These are phyloP conservation scores for Coracopsis vasa DNA, from an alignment of 2,113 vertebrate genomes.

Conservation along the genomic window DNA sequence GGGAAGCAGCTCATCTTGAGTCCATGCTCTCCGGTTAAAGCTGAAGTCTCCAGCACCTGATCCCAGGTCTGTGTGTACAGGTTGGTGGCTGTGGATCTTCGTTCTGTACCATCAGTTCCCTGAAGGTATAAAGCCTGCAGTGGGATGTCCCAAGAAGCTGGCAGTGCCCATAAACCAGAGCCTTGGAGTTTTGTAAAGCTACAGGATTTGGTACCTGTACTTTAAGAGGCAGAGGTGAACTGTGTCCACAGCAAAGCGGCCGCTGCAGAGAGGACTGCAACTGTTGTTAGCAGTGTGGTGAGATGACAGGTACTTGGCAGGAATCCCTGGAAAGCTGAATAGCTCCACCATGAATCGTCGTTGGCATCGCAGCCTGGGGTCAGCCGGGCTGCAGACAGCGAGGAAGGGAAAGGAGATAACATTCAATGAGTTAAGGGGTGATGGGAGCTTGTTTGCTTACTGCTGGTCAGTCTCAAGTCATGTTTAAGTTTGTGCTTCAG, in stretches of 20 bases:
- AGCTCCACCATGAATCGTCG: neutral
- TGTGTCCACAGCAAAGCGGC: neutral
- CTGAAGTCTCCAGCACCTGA: neutral
- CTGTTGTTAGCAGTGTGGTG: neutral
- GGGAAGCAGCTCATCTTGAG: neutral
- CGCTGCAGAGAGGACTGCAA: neutral
- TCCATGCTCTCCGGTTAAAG: neutral
- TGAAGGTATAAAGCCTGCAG: neutral
- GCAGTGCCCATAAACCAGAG: neutral
- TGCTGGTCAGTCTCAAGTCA: neutral
- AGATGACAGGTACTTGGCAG: neutral
- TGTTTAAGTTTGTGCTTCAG: too few species aligned
- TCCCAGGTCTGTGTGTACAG: accelerated
- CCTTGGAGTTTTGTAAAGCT: neutral
- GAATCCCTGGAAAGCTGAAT: neutral
- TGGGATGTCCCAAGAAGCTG: neutral
- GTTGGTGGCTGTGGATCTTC: neutral
- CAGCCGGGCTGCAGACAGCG: accelerated
- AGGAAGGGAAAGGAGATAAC: neutral
- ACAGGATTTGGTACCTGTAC: neutral
- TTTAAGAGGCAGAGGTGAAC: neutral
- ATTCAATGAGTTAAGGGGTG: neutral
- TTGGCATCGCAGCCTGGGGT: neutral
- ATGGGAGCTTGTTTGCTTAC: neutral
- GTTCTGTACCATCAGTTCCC: neutral